Conservation (phyloP, 2,113 vertebrate species). For the Zosterops borbonicus region DNA sequence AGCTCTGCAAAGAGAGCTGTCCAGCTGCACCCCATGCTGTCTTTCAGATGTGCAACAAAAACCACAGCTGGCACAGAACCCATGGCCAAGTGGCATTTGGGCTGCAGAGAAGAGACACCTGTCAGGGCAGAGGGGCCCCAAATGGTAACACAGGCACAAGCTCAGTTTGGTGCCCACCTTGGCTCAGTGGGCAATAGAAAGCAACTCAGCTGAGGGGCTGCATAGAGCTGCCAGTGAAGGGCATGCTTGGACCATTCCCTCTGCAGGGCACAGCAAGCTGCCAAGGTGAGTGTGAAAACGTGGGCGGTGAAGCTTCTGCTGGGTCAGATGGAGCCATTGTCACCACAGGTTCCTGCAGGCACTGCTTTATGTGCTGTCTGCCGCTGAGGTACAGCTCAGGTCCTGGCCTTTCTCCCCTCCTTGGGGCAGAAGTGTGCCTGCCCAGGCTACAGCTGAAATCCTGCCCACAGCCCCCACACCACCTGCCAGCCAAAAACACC, state of each 20-base stretch:
- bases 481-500: neutral
- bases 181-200: neutral
- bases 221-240: neutral
- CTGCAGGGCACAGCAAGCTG: neutral
- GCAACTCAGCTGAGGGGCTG: neutral
- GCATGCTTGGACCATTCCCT: neutral
- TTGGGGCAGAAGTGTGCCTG: neutral
- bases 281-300: neutral
- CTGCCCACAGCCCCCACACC: neutral
- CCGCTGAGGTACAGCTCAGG: neutral
- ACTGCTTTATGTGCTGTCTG: neutral
- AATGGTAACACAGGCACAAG: neutral
- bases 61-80: neutral
- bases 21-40: neutral
- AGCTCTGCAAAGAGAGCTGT: neutral
- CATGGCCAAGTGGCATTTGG: neutral
- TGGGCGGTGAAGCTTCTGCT: neutral
- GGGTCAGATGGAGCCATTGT: neutral
- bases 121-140: accelerated
- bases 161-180: neutral
- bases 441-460: neutral
- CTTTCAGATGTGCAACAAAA: accelerated
- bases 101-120: neutral
- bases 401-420: neutral
- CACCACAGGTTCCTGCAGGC: neutral